Evolutionary conservation across 1,140 invertebrate genomes (phyloP).

Genomic region (Aphaenogaster rudis): DNA sequence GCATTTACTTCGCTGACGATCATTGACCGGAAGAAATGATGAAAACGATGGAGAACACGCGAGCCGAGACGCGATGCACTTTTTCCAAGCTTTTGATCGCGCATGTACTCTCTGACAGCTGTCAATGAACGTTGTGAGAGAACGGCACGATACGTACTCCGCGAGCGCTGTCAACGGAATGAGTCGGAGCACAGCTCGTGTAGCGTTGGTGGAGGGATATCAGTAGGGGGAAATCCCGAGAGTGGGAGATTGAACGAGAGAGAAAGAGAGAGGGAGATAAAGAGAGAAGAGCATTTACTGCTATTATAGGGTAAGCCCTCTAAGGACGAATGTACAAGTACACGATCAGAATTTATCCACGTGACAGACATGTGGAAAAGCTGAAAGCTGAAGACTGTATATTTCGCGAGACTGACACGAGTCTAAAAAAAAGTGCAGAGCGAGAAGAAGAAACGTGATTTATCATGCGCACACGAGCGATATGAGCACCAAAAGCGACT

Average conservation of each 20-base stretch:
- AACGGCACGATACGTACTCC: constrained; percentile 31
- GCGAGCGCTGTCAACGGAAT: constrained; percentile 80
- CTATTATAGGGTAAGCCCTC: neutral
- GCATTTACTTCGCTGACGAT: neutral
- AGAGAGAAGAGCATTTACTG: neutral
- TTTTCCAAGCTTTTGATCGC: constrained; percentile 1
- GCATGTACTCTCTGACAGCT: constrained; percentile 57
- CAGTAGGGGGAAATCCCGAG: constrained; percentile 36
- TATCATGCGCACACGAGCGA: neutral
- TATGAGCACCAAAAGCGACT: neutral
- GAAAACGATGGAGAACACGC: neutral
- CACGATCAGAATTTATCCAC: neutral
- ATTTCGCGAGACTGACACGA: neutral
- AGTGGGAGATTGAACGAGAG: constrained; percentile 24
- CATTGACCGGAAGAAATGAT: neutral
- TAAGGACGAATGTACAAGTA: neutral
- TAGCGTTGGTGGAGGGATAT: constrained; percentile 36
- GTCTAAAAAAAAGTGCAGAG: neutral
- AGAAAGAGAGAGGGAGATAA: constrained; percentile 17
- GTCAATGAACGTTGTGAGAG: constrained; percentile 53
- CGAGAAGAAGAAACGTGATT: constrained; percentile 30
- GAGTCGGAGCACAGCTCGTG: constrained; percentile 68
- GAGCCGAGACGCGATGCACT: neutral
- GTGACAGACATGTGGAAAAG: neutral
- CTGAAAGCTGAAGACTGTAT: neutral